These are phyloP conservation scores for Echeneis naucrates DNA, from an alignment of 2,797 vertebrate species.

Conservation along the genomic window DNA sequence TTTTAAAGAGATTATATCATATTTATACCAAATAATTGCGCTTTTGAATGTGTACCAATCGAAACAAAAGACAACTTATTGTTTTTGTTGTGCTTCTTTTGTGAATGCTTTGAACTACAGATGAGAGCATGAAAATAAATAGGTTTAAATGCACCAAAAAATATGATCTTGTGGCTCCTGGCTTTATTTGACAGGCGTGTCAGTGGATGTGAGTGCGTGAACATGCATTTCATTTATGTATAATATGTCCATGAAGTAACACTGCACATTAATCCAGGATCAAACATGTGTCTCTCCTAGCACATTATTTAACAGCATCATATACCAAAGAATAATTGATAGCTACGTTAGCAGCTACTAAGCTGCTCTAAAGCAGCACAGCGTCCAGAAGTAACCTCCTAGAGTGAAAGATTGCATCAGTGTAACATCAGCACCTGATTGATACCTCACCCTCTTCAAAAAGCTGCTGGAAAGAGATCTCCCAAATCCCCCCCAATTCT, in stretches of 20 bases:
- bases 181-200: not conserved
- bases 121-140: constrained; percentile 64
- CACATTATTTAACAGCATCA: constrained; percentile 12
- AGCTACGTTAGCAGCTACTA: constrained; percentile 28
- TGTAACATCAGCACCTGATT: constrained; percentile 81
- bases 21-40: constrained; percentile 71
- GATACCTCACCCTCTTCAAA: constrained; percentile 73
- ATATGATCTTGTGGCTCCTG: constrained; percentile 6
- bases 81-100: constrained; percentile 51
- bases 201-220: not conserved
- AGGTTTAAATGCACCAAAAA: constrained; percentile 24
- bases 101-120: constrained; percentile 57
- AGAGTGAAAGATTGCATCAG: constrained; percentile 78
- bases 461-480: constrained; percentile 66
- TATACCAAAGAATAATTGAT: constrained; percentile 19
- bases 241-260: too few species aligned
- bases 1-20: constrained; percentile 74
- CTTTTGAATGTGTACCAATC: constrained; percentile 60
- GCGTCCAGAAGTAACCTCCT: constrained; percentile 55
- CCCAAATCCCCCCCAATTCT: constrained; percentile 69
- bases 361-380: constrained; percentile 45
- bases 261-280: constrained; percentile 24
- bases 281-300: constrained; percentile 14
- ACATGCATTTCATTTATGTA: too few species aligned
- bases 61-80: constrained; percentile 45